Evolutionary conservation across 2,797 vertebrate species (phyloP).

Genomic region (Scomberomorus guttatus): DNA sequence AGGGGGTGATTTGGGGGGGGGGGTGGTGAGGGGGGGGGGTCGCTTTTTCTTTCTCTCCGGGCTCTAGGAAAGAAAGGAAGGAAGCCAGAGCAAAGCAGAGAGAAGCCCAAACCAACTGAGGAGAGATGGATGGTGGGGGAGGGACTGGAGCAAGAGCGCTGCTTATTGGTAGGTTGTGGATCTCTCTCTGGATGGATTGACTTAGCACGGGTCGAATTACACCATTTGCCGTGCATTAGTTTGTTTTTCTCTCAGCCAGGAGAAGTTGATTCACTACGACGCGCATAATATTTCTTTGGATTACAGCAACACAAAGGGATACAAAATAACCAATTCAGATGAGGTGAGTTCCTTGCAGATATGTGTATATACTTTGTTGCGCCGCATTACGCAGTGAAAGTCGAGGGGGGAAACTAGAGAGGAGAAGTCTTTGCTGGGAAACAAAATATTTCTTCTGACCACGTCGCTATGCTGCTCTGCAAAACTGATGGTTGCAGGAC

Average conservation of each 20-base stretch:
- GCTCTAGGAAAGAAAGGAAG: slow-evolving; percentile 80
- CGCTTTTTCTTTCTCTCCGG: slow-evolving; percentile 66
- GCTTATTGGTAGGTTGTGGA: slow-evolving; percentile 81
- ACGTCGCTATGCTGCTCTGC: slow-evolving; percentile 63
- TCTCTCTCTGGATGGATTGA: slow-evolving; percentile 86
- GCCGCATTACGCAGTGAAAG: slow-evolving; percentile 65
- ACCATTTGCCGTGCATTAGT: slow-evolving; percentile 89
- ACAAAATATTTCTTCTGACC: slow-evolving; percentile 58
- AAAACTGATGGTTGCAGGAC: slow-evolving; percentile 70
- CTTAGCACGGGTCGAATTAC: slow-evolving; percentile 92
- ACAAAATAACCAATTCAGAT: slow-evolving; percentile 78
- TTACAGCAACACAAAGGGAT: slow-evolving; percentile 72
- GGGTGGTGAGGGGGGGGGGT: slow-evolving; percentile 60
- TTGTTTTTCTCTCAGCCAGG: slow-evolving; percentile 88
- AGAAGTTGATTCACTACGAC: slow-evolving; percentile 80
- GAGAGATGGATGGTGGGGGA: slow-evolving; percentile 76
- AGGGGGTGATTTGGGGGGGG: slow-evolving; percentile 41
- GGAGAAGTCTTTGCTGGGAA: slow-evolving; percentile 62
- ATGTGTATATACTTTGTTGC: slow-evolving; percentile 59
- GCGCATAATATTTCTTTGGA: slow-evolving; percentile 60
- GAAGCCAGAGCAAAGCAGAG: slow-evolving; percentile 70
- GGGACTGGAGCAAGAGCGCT: slow-evolving; percentile 80
- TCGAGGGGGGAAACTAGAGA: slow-evolving; percentile 55
- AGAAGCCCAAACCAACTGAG: slow-evolving; percentile 73
- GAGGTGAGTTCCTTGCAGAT: slow-evolving; percentile 85